Evolutionary conservation across 2,888 invertebrate species (phyloP), one percentile per base, ranked within the genome.

Genomic region (Shargacucullia verbasci): DNA sequence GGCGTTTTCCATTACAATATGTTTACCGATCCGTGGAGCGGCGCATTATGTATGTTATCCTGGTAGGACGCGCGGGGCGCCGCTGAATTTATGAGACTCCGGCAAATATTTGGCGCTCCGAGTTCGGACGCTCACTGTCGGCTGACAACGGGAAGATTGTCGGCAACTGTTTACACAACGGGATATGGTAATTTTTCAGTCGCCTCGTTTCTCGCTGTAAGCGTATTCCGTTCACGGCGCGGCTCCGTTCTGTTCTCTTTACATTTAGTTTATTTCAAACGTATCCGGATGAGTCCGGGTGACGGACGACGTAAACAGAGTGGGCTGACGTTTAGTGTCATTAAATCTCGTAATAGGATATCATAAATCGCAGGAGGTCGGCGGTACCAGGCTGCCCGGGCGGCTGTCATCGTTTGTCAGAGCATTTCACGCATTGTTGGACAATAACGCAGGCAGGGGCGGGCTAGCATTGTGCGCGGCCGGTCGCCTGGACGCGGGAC

Each of bases 351-450:
- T 92, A 93, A 92, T 92, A 93, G 93, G 93, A 90, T 91, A 92
- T 91, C 92, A 92, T 94, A 94, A 93, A 94, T 94, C 86, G 92
- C 88, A 83, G 89, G 89, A 91, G 92, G 91, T 89, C 89, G 90
- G 85, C 85, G 83, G 87, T 81, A 83, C 84, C 81, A 83, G 86
- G 85, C 85, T 76, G 85, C 84, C 87, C 85, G 88, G 88, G 87
- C 88, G 88, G 88, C 90, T 93, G 94, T 93, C 94, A 92, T 94
- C 94, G 94, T 94, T 94, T 94, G 94, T 94, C 94, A 94, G 94
- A 86, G 90, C 91, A 90, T 94, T 94, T 94, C 93, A 93, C 93
- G 94, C 94, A 89, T 93, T 92, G 94, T 92, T 91, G 93, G 92
- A 90, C 91, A 91, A 94, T 92, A 92, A 91, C 91, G 93, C 92